Base-by-base conservation (phyloP, 2,888 invertebrate genomes). In the Zelleria hepariella region DNA sequence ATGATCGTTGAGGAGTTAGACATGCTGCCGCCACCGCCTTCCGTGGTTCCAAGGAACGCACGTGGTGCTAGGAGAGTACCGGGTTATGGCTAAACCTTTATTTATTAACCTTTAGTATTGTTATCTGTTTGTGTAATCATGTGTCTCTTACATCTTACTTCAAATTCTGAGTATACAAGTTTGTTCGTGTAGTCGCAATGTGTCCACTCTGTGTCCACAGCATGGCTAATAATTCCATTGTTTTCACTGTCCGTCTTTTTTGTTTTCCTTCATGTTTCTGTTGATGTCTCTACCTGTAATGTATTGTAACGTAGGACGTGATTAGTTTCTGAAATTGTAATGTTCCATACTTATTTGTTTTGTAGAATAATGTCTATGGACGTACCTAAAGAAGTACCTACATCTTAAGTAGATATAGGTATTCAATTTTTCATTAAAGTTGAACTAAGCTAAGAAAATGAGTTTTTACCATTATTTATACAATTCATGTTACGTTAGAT, bases 1-100 rank as follows among this genome's bases (percentile, higher is more conserved):
- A 86, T 90, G 1, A 91, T 91, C 47, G 90, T 91, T 0, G 92
- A 92, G 68, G 87, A 87, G 65, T 85, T 89, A 65, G 82, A 86
- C 42, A 82, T 86, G 78, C 73, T 81, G 61, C 80, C 82, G 5
- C 76, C 78, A 2, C 79, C 74, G 0, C 67, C 74, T 3, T 74
- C 77, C 1, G 68, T 72, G 4, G 59, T 74, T 2, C 70, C 76
- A 15, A 66, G 75, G 59, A 70, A 72, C 2, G 73, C 68, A 2
- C 69, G 75, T 25, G 69, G 71, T 23, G 68, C 72, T 5, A 10
- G 32, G 15, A 5, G 32, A 15, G 15, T 15, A 10, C 32, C 32
- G 15, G 32, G 32, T 1, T 42, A 42, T 15, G 32, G 32, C 10
- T 42, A 42, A 42, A 4, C 32, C 32, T 42, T 15, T 15, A 15